Base-by-base conservation (phyloP, 2,797 vertebrate species). In the Decapterus maruadsi region DNA sequence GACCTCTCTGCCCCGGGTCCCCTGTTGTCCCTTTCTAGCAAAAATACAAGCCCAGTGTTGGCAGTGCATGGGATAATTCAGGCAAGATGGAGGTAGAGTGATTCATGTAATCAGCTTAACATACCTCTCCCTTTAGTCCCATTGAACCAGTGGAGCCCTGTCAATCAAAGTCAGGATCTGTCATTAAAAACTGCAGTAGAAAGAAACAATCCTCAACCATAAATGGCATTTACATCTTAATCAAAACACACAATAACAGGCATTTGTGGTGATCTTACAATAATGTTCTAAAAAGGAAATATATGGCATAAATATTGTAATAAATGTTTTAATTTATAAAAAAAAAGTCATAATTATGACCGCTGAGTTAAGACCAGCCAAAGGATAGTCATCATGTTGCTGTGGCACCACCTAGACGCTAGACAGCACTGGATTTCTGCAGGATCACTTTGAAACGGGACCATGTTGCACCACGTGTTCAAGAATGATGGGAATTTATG, bases 1-100 rank as follows among this genome's bases (percentile, higher is more conserved):
- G 92, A 73, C 98, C 98, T 90, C 61, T 95, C 77, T 89, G 82
- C 38, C 98, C 98, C 13, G 88, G 82, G 80, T 98, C 96, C 87
- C 98, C 98, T 90, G 95, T 84, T 92, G 96, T 95, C 92, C 98
- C 98, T 96, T 95, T 97, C 98, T 99, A 78, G 91, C 87, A 94
- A 87, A 81, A 90, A 93, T 69, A 95, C 75, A 88, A 91, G 56
- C 76, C 60, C 72, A 80, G 36, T 74, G 70, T 94, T 79, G 92
- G 77, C 72, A 66, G 80, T 43, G 66, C 59, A 84, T n/a, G 72
- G 19, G 55, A 4, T 11, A 46, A 16, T 29, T 48, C 16, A 70
- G 2, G 4, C 19, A 31, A 26, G 16, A 42, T 34, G 3, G 46
- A 62, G 8, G 2, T 56, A n/a, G 1, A 68, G 8, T 40, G 53